Evolutionary conservation across 2,113 vertebrate genomes (phyloP), one percentile per base, ranked within the genome.

Genomic region (Notarius quadriscutis): DNA sequence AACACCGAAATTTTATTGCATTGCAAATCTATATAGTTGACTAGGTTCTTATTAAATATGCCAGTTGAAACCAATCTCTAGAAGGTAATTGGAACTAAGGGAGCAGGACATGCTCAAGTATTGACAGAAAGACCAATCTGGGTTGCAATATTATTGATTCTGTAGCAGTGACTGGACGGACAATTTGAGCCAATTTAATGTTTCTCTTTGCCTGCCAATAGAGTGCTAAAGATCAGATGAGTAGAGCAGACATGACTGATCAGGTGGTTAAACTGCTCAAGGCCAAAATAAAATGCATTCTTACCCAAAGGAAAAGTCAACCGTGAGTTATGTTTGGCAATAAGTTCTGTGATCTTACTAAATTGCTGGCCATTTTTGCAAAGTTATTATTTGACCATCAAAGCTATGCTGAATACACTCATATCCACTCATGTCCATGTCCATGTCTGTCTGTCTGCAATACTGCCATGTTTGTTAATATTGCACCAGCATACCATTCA

Each of bases 91-190:
- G 57, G 57, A 65, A 84, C 57, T 78, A 22, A 22, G 63, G 62
- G 83, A 90, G 30, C 63, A 63, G 85, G 18, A 48, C 27, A 11
- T 72, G 58, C 1, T 78, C 14, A 9, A 30, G 84, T 48, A 90
- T 86, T 80, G 87, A 83, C 79, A 90, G 83, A 83, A 89, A 78
- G 53, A 83, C 78, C 84, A 84, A 84, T 90, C 85, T 65, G 85
- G 85, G 18, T 27, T 67, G 65, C 65, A 57, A 34, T 27, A 63
- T 74, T 62, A 90, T 71, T 82, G 30, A 74, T 77, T 34, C 41
- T 34, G 71, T 60, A 80, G 6, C 1, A 53, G 18, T 67, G 83
- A 82, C 60, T 74, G 62, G 60, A 58, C 82, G 7, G 20, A 75
- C 51, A 57, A 30, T 25, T 55, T 57, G 75, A 78, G 85, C 74